Conservation (phyloP, 2,113 vertebrate species). For the Engraulis encrasicolus region DNA sequence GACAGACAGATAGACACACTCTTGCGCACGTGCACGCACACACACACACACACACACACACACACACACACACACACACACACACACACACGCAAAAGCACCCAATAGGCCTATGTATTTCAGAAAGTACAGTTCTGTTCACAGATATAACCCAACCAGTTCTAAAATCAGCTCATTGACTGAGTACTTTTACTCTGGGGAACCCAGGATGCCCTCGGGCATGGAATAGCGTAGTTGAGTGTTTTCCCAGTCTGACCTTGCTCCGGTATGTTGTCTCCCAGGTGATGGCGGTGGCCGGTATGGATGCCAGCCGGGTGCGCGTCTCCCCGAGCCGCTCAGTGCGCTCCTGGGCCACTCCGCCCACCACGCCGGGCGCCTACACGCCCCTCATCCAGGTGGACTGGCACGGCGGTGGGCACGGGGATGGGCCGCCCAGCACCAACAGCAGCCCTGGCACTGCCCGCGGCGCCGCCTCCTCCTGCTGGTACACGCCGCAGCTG, state of each 20-base stretch:
- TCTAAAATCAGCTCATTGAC: too few species aligned
- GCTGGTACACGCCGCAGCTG: conserved; percentile 88
- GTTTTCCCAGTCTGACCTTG: background rate
- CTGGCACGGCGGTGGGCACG: conserved; percentile 80
- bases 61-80: too few species aligned
- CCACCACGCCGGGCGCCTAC: conserved; percentile 86
- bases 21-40: too few species aligned
- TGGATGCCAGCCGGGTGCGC: conserved; percentile 87
- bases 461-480: conserved; percentile 88
- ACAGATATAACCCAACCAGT: too few species aligned
- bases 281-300: conserved; percentile 93
- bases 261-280: conserved; percentile 61
- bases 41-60: too few species aligned
- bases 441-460: conserved; percentile 82
- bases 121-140: too few species aligned
- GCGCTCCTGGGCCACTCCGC: conserved; percentile 91
- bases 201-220: too few species aligned
- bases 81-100: too few species aligned
- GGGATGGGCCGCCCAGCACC: conserved; percentile 83
- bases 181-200: too few species aligned
- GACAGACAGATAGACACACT: background rate
- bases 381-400: conserved; percentile 93
- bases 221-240: too few species aligned
- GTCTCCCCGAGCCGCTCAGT: conserved; percentile 88
- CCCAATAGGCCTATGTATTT: too few species aligned